A percentile compares a stretch with the other conserved stretches of the same genome.
Conservation (phyloP, 2,888 invertebrate species). For the Andrena dorsata region DNA sequence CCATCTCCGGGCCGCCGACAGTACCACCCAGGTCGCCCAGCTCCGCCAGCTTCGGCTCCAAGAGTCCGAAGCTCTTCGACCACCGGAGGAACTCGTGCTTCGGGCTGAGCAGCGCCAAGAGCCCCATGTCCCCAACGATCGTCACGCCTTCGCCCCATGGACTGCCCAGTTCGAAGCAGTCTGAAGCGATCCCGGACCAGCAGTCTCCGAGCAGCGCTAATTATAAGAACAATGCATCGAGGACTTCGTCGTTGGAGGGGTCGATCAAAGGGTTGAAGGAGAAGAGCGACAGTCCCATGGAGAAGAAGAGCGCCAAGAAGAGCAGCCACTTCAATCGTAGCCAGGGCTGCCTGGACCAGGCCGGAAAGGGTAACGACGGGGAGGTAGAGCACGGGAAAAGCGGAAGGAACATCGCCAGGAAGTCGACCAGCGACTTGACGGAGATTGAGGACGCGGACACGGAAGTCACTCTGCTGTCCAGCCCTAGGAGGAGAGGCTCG, state of each 20-base stretch:
- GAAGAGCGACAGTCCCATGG: constrained; percentile 35
- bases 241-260: constrained; percentile 46
- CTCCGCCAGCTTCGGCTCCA: constrained; percentile 69
- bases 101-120: constrained; percentile 70
- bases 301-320: constrained; percentile 52
- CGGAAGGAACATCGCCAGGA: constrained; percentile 85
- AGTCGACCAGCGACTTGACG: constrained; percentile 92
- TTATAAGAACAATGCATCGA: constrained; percentile 47
- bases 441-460: constrained; percentile 87
- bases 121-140: constrained; percentile 78
- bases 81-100: constrained; percentile 76
- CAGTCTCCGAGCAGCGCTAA: constrained; percentile 21
- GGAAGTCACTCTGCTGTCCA: constrained; percentile 88
- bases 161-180: constrained; percentile 26
- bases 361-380: constrained; percentile 15
- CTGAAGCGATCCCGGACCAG: constrained; percentile 38
- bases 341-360: constrained; percentile 78
- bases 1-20: constrained; percentile 62
- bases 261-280: constrained; percentile 20
- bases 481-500: constrained; percentile 89
- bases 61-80: constrained; percentile 72
- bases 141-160: constrained; percentile 57
- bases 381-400: constrained; percentile 24
- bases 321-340: constrained; percentile 78
- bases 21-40: constrained; percentile 67